Percentiles rank a stretch among this genome's conserved stretches.
Conservation (phyloP, 2,113 vertebrate species). For the Microcebus lehilahytsara region DNA sequence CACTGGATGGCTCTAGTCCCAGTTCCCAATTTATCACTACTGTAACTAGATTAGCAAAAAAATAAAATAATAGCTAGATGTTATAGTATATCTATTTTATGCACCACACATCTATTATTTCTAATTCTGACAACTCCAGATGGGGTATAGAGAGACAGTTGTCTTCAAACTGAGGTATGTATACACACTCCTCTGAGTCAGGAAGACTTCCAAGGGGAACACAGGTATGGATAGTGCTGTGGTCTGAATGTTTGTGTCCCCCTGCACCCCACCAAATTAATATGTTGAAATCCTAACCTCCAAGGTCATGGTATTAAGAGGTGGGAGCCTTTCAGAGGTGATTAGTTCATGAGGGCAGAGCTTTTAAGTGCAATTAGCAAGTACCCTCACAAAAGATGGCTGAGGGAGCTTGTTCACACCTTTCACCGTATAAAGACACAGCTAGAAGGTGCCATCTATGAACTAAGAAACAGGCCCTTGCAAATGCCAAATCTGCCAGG, state of each 20-base stretch:
- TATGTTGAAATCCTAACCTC: neutral
- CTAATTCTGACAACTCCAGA: neutral
- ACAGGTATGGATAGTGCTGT: neutral
- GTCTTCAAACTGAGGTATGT: neutral
- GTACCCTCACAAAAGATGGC: neutral
- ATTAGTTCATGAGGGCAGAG: neutral
- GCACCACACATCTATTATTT: neutral
- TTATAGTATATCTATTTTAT: neutral
- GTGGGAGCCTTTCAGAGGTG: neutral
- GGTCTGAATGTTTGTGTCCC: neutral
- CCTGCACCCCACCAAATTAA: neutral
- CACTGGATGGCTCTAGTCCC: neutral
- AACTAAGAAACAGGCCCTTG: neutral
- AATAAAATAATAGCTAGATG: neutral
- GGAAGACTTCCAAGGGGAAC: neutral
- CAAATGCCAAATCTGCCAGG: neutral
- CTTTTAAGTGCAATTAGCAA: neutral
- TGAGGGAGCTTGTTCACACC: neutral
- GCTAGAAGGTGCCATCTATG: neutral
- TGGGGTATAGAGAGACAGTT: neutral
- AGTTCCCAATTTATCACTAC: neutral
- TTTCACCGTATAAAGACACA: neutral
- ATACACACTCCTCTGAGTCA: neutral
- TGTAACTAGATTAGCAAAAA: neutral
- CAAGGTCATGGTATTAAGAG: neutral